Conservation (phyloP, 2,797 vertebrate genomes). For the Rhynchotus rufescens region DNA sequence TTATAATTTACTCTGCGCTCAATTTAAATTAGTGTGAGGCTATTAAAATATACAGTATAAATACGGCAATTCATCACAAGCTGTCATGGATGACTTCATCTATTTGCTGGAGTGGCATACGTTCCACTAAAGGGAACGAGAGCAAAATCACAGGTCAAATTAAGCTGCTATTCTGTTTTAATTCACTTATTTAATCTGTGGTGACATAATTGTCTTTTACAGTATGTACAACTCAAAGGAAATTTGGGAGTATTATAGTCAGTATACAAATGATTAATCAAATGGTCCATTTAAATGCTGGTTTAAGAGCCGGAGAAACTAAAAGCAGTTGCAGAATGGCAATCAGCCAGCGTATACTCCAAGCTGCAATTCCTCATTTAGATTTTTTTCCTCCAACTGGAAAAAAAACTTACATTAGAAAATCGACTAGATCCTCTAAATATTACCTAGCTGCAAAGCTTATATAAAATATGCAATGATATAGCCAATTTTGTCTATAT, state of each 20-base stretch:
- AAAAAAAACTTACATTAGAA: not conserved
- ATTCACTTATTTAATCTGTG: conserved; percentile 87
- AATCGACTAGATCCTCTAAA: not conserved
- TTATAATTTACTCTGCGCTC: conserved; percentile 94
- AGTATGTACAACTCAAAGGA: conserved; percentile 81
- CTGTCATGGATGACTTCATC: conserved; percentile 88
- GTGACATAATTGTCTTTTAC: conserved; percentile 80
- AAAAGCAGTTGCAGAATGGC: conserved; percentile 45
- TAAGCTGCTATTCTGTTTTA: conserved; percentile 87
- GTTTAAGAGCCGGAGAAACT: conserved; percentile 64
- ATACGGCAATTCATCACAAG: conserved; percentile 96
- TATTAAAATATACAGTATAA: conserved; percentile 95
- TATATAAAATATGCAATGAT: not conserved
- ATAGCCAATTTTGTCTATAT: not conserved
- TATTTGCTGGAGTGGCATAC: conserved; percentile 83
- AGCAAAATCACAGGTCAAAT: conserved; percentile 92
- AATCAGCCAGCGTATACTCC: not conserved
- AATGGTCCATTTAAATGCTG: conserved; percentile 80
- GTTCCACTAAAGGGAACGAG: conserved; percentile 76
- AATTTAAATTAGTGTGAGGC: conserved; percentile 95
- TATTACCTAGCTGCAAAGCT: not conserved
- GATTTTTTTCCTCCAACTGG: not conserved
- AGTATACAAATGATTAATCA: conserved; percentile 82
- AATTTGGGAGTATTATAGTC: conserved; percentile 78
- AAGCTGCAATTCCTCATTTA: not conserved